Percentiles rank a stretch among this genome's conserved stretches.
Evolutionary conservation across 2,113 vertebrate species (phyloP).

Genomic region (Lota lota): DNA sequence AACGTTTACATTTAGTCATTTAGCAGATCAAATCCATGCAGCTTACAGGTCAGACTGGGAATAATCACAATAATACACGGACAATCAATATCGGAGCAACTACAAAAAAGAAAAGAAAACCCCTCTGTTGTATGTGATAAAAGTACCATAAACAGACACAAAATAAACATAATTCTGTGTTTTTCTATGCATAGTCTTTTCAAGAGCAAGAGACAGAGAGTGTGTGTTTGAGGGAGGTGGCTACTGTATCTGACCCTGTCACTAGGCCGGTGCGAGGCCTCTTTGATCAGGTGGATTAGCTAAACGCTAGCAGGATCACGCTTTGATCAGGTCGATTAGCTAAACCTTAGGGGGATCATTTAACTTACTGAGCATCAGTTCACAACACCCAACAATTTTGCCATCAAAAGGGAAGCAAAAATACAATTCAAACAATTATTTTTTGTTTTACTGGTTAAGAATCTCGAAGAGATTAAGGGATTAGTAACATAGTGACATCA

Average conservation of each 20-base stretch:
- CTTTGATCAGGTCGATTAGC: slow-evolving; percentile 67
- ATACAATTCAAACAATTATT: slow-evolving; percentile 3
- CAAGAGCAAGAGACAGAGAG: slow-evolving; percentile 11
- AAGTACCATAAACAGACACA: neutral
- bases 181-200: neutral
- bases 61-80: no score
- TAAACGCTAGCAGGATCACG: slow-evolving; percentile 31
- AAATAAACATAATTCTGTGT: neutral
- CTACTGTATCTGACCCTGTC: slow-evolving; percentile 38
- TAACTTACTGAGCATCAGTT: slow-evolving; percentile 39
- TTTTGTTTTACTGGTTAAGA: neutral
- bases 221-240: slow-evolving; percentile 28
- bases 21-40: no score
- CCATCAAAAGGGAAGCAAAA: slow-evolving; percentile 38
- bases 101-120: no score
- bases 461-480: slow-evolving; percentile 19
- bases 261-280: slow-evolving; percentile 22
- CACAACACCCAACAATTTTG: slow-evolving; percentile 7
- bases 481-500: neutral
- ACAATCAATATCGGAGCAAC: no score
- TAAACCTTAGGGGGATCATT: slow-evolving; percentile 38
- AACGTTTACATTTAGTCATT: neutral
- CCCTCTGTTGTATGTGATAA: no score
- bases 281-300: slow-evolving; percentile 67
- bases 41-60: no score